Evolutionary conservation across 2,888 invertebrate genomes (phyloP), one percentile per base, ranked within the genome.

Genomic region (Euproctis similis): DNA sequence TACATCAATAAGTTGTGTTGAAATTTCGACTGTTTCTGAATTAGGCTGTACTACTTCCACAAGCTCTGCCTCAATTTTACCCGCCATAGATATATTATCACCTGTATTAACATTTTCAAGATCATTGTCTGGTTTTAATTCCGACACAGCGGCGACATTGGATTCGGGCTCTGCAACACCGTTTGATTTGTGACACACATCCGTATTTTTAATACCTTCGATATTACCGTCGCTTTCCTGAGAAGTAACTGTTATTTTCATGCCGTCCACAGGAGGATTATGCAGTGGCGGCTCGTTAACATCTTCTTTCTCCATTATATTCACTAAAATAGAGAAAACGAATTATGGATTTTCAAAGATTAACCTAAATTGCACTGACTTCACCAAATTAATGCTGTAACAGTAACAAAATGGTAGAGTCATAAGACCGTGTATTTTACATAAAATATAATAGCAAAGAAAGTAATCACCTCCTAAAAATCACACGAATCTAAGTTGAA

Each of bases 161-260:
- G 46, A 42, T 33, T 56, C 55, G 12, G 31, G 41, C 29, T 64
- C 71, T 18, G 61, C 58, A 39, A 74, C 63, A 47, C 81, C 81
- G 53, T 82, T 81, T 34, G 78, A 57, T 66, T 69, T 69, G 39
- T 61, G 71, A 64, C 72, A 69, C 34, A 61, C 59, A 54, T 72
- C 59, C 35, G 52, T 49, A 41, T 61, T 62, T 37, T 38, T 42
- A 32, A 53, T 46, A 40, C 52, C 45, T 24, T 46, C 49, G 24
- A 37, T 38, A 24, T 38, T 50, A 30, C 38, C 37, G 7, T 42
- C 40, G 10, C 34, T 50, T 46, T 61, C 60, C 34, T 57, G 57
- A 34, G 42, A 47, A 13, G 40, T 31, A 35, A 45, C 39, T 40
- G 42, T 63, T 22, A 46, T 39, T 56, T 77, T 74, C 18, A 54